Conservation (phyloP, 2,797 vertebrate species). For the Argentina silus region DNA sequence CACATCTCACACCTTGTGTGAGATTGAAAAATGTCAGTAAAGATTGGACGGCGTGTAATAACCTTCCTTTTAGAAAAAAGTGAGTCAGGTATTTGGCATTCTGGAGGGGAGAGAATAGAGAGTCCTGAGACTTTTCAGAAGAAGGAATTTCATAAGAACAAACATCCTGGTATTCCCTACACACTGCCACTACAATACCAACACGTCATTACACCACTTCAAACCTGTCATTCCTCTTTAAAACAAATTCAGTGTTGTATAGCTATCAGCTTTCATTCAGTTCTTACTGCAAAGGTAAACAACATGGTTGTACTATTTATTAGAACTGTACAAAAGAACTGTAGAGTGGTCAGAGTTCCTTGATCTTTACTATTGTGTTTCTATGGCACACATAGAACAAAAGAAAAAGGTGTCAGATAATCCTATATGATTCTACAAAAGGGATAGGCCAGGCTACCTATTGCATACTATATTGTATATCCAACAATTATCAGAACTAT, state of each 20-base stretch:
- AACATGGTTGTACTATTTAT: too few species aligned
- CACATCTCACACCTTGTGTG: not conserved
- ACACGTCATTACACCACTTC: not conserved
- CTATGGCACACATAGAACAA: too few species aligned
- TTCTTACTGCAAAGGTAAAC: too few species aligned
- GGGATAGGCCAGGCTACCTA: not conserved
- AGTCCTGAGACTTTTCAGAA: not conserved
- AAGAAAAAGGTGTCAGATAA: too few species aligned
- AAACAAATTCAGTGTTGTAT: not conserved
- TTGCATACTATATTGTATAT: not conserved
- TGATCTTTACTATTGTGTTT: too few species aligned
- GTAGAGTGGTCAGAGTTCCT: too few species aligned
- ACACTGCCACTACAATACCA: not conserved
- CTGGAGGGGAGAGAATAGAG: not conserved
- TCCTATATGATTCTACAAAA: not conserved
- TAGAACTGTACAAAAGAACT: too few species aligned
- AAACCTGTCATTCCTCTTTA: not conserved
- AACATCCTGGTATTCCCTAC: not conserved
- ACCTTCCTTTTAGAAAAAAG: not conserved
- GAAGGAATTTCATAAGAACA: not conserved
- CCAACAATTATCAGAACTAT: not conserved
- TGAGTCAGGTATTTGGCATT: not conserved
- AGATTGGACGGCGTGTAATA: not conserved
- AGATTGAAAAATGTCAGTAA: slow-evolving; percentile 4
- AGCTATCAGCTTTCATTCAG: too few species aligned